A percentile compares a stretch with the other conserved stretches of the same genome.
Conservation (phyloP, 2,888 invertebrate species). For the Sthenelais limicola region DNA sequence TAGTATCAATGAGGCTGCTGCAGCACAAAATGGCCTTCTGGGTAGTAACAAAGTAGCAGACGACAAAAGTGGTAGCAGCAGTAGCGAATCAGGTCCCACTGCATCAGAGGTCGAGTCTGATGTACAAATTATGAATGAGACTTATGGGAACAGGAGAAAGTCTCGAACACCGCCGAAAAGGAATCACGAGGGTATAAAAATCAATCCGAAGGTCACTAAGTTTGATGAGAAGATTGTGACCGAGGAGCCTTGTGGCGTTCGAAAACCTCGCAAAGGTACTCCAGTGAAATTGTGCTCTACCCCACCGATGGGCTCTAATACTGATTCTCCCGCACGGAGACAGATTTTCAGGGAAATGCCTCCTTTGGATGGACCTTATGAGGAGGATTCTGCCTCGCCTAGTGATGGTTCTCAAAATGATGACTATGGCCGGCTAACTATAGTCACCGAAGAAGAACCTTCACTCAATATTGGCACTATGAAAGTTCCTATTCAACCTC, state of each 20-base stretch:
- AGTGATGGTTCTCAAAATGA: slow-evolving; percentile 3
- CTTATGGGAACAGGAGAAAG: slow-evolving; percentile 19
- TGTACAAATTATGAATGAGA: slow-evolving; percentile 31
- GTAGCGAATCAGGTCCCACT: not conserved
- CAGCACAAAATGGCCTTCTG: not conserved
- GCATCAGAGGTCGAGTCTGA: slow-evolving; percentile 32
- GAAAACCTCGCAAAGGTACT: slow-evolving; percentile 49
- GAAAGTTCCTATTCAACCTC: slow-evolving; percentile 39
- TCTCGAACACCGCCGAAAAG: slow-evolving; percentile 10
- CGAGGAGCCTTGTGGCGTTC: not conserved
- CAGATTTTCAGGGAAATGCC: slow-evolving; percentile 28
- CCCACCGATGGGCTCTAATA: not conserved
- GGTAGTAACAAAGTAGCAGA: not conserved
- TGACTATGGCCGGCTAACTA: slow-evolving; percentile 16
- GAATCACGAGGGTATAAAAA: no score
- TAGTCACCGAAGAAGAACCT: slow-evolving; percentile 26
- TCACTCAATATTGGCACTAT: slow-evolving; percentile 32
- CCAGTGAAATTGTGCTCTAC: slow-evolving; percentile 45
- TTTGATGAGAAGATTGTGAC: not conserved
- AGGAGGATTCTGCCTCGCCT: slow-evolving; percentile 3
- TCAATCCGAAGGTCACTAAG: no score
- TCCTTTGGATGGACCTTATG: slow-evolving; percentile 25
- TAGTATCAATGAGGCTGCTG: not conserved
- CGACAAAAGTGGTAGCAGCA: not conserved
- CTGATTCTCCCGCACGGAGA: not conserved